Conservation (phyloP, 2,888 invertebrate species). For the Leptothorax acervorum region DNA sequence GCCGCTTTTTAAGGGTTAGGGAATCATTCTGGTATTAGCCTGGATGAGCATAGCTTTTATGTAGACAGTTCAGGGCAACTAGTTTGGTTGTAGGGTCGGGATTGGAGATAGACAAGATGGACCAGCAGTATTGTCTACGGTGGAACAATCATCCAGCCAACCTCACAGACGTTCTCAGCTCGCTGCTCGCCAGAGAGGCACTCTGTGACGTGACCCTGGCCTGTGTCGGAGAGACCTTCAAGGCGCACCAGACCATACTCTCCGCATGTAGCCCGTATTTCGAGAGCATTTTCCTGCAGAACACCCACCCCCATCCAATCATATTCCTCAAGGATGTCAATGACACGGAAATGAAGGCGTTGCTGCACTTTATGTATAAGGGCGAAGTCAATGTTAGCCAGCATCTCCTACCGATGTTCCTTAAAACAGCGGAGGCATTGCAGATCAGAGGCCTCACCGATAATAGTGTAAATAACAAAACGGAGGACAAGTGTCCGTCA, state of each 20-base stretch:
- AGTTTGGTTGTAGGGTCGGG: slow-evolving; percentile 83
- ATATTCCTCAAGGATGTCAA: slow-evolving; percentile 97
- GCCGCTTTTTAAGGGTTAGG: slow-evolving; percentile 75
- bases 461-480: slow-evolving; percentile 89
- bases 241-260: slow-evolving; percentile 97
- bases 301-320: slow-evolving; percentile 95
- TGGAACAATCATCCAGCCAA: slow-evolving; percentile 98
- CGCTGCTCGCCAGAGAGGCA: slow-evolving; percentile 94
- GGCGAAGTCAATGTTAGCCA: slow-evolving; percentile 97
- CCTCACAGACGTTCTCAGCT: slow-evolving; percentile 95
- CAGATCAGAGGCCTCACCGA: slow-evolving; percentile 96
- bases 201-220: slow-evolving; percentile 97
- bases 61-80: slow-evolving; percentile 79
- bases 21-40: slow-evolving; percentile 72
- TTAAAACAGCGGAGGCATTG: slow-evolving; percentile 96
- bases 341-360: slow-evolving; percentile 95
- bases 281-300: slow-evolving; percentile 95
- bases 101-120: slow-evolving; percentile 87
- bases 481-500: slow-evolving; percentile 80
- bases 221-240: slow-evolving; percentile 95
- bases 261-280: slow-evolving; percentile 98
- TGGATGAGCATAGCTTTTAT: slow-evolving; percentile 67
- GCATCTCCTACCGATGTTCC: slow-evolving; percentile 95
- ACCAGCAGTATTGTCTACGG: slow-evolving; percentile 96
- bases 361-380: slow-evolving; percentile 97